These are phyloP conservation scores for Augiades crinisus DNA, from an alignment of 2,888 invertebrate genomes.

Conservation along the genomic window DNA sequence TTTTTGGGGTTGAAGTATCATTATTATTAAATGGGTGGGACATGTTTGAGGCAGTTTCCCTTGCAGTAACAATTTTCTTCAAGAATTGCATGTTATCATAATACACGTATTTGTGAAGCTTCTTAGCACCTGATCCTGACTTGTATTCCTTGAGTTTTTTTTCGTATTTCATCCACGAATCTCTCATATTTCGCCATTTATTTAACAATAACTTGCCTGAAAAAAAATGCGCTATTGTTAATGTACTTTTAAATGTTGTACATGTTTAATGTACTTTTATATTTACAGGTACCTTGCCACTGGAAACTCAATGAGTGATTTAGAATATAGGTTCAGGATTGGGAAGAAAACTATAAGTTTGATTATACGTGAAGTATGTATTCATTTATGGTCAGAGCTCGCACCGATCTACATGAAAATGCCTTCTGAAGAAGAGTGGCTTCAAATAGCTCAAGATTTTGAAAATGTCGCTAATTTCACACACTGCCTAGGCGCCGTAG, in stretches of 20 bases:
- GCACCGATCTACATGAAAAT: constrained; percentile 2
- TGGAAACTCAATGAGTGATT: neutral
- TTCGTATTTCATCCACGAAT: constrained; percentile 35
- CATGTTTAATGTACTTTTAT: neutral
- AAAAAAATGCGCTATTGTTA: no score
- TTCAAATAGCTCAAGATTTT: constrained; percentile 5
- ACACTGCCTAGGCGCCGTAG: constrained; percentile 36
- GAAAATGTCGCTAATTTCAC: constrained; percentile 31
- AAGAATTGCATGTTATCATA: constrained; percentile 31
- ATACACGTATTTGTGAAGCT: constrained; percentile 32
- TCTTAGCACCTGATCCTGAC: constrained; percentile 33
- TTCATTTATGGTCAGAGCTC: neutral
- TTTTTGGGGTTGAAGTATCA: neutral
- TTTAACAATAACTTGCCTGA: constrained; percentile 29
- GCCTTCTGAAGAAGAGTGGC: constrained; percentile 3
- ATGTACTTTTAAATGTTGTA: no score
- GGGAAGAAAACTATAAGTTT: constrained; percentile 23
- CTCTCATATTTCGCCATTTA: constrained; percentile 34
- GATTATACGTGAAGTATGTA: constrained; percentile 2
- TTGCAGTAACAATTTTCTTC: constrained; percentile 12
- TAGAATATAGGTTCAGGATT: neutral
- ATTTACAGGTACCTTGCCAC: constrained; percentile 9
- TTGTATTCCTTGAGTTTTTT: constrained; percentile 31
- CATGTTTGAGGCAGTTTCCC: constrained; percentile 10
- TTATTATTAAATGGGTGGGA: neutral